Evolutionary conservation across 2,888 invertebrate genomes (phyloP).

Genomic region (Hyposoter dolosus): DNA sequence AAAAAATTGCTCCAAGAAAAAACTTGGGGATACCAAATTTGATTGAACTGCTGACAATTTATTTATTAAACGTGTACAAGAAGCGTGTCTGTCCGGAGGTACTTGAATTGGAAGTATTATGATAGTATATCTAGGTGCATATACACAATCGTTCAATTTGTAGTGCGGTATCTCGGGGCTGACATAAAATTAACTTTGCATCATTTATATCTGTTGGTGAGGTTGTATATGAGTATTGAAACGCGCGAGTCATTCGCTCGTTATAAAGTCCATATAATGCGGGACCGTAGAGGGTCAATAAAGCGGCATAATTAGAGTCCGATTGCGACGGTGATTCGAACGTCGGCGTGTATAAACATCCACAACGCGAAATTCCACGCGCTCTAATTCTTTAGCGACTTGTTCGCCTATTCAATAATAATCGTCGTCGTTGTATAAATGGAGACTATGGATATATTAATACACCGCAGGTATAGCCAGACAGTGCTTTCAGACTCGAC

Average conservation of each 20-base stretch:
- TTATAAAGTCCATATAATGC: slow-evolving; percentile 54
- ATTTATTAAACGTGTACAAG: neutral
- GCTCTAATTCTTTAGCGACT: slow-evolving; percentile 57
- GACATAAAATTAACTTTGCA: slow-evolving; percentile 50
- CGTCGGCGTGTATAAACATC: slow-evolving; percentile 45
- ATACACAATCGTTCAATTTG: slow-evolving; percentile 50
- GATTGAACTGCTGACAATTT: neutral
- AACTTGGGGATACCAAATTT: neutral
- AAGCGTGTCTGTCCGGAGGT: neutral
- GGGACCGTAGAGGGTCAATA: slow-evolving; percentile 58
- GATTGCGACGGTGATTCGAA: slow-evolving; percentile 56
- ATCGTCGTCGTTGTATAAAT: slow-evolving; percentile 51
- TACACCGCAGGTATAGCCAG: neutral
- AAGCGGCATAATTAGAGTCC: slow-evolving; percentile 64
- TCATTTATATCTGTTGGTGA: slow-evolving; percentile 23
- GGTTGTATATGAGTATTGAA: slow-evolving; percentile 1
- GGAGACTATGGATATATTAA: neutral
- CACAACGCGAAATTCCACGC: slow-evolving; percentile 44
- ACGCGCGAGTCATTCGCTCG: slow-evolving; percentile 42
- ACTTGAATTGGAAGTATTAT: neutral
- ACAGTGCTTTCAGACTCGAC: slow-evolving; percentile 39
- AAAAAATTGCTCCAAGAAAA: neutral
- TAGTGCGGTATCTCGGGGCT: slow-evolving; percentile 36
- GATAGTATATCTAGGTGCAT: neutral
- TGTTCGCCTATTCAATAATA: slow-evolving; percentile 61